A percentile compares a stretch with the other conserved stretches of the same genome.
These are phyloP conservation scores for Brachionus asplanchnoidis DNA, from an alignment of 1,140 invertebrate genomes.

Conservation along the genomic window DNA sequence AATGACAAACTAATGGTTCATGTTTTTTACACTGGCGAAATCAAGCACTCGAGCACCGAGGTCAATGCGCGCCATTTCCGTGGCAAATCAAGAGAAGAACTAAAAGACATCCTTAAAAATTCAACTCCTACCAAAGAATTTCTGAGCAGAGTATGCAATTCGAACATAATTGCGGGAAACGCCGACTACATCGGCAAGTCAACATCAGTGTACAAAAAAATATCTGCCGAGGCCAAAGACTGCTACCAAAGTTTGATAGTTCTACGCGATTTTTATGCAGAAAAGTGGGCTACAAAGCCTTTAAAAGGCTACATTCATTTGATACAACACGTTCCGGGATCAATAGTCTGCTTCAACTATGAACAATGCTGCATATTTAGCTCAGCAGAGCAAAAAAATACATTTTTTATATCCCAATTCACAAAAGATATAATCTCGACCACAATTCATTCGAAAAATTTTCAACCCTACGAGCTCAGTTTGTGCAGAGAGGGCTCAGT, in stretches of 20 bases:
- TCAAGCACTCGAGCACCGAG: neutral
- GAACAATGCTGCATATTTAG: neutral
- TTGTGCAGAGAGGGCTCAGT: neutral
- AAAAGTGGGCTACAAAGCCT: neutral
- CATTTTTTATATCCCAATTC: neutral
- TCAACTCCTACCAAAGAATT: slow-evolving; percentile 20
- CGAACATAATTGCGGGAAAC: neutral
- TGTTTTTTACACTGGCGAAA: slow-evolving; percentile 17
- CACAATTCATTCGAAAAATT: slow-evolving; percentile 14
- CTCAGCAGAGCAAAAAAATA: neutral
- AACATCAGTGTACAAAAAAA: slow-evolving; percentile 8
- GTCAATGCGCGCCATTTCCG: slow-evolving; percentile 14
- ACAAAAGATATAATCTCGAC: neutral
- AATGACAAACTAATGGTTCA: slow-evolving; percentile 18
- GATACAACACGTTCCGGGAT: slow-evolving; percentile 15
- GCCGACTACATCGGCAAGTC: slow-evolving; percentile 13
- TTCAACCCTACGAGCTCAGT: neutral
- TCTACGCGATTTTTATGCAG: neutral
- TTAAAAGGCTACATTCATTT: slow-evolving; percentile 33
- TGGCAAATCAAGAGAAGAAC: slow-evolving; percentile 15
- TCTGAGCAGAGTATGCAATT: neutral
- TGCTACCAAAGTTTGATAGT: slow-evolving; percentile 14
- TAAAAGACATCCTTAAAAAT: slow-evolving; percentile 20
- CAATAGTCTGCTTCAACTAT: slow-evolving; percentile 31
- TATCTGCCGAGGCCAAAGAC: slow-evolving; percentile 40